Percentiles rank a stretch among this genome's conserved stretches.
phyloP scores from a whole-genome alignment of 1,140 invertebrate genomes.

The Conus betulinus region DNA sequence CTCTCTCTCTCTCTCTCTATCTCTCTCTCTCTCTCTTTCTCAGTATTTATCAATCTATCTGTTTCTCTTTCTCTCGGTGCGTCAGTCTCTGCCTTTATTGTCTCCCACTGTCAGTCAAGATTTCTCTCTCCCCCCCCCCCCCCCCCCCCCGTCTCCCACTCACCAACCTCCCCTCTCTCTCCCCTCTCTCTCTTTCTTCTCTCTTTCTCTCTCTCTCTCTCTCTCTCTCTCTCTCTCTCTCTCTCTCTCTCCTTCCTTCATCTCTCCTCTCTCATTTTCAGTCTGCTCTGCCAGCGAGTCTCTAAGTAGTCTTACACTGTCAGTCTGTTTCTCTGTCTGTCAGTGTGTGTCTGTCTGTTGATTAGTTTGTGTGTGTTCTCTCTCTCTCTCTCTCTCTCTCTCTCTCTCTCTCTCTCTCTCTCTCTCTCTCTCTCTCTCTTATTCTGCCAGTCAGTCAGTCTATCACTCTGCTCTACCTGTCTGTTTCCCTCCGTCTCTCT shows the following conservation, averaged over 20 bases:
- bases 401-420: no score
- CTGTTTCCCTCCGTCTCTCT: no score
- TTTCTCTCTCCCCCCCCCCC: neutral
- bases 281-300: no score
- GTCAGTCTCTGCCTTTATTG: neutral
- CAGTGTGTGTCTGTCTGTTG: no score
- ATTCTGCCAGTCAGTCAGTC: no score
- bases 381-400: neutral
- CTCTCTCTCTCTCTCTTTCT: neutral
- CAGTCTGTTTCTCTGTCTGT: no score
- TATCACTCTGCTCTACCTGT: no score
- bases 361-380: neutral
- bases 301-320: no score
- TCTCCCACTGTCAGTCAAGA: neutral
- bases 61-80: neutral
- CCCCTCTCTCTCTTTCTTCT: neutral
- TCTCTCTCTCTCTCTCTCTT: no score
- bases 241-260: no score
- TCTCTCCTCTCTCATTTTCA: no score
- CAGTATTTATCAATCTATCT: neutral
- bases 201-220: neutral
- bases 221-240: neutral
- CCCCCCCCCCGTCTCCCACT: no score
- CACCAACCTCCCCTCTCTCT: neutral
- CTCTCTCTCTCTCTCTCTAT: neutral